A percentile compares a stretch with the other conserved stretches of the same genome.
Evolutionary conservation across 2,888 invertebrate genomes (phyloP).

Genomic region (Loripinus fragilis): DNA sequence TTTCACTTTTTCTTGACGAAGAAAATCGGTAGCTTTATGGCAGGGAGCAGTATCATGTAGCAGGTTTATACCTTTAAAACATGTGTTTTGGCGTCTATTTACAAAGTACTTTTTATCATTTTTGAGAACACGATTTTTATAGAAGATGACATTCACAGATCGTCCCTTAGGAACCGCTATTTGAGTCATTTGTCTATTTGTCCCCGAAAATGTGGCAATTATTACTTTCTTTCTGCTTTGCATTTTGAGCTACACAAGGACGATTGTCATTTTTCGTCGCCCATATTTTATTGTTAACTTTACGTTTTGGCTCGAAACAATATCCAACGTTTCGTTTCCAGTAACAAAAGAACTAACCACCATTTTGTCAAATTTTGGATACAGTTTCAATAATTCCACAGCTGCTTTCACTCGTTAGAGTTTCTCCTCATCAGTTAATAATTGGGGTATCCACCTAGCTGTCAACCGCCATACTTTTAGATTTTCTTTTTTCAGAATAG

Average conservation of each 20-base stretch:
- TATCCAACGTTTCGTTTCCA: slow-evolving; percentile 13
- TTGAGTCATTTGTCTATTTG: not conserved
- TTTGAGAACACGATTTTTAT: not conserved
- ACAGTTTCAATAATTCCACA: too few relatives aligned
- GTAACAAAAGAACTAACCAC: slow-evolving; percentile 10
- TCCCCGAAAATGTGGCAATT: not conserved
- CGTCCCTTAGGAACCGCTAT: not conserved
- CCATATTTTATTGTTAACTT: too few relatives aligned
- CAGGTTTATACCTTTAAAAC: not conserved
- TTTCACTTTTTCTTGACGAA: too few relatives aligned
- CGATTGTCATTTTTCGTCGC: not conserved
- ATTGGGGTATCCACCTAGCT: too few relatives aligned
- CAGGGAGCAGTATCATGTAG: slow-evolving; percentile 2
- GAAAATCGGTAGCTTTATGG: too few relatives aligned
- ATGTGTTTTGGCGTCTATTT: not conserved
- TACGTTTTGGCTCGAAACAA: not conserved
- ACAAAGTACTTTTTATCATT: not conserved
- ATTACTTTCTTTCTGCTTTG: slow-evolving; percentile 1
- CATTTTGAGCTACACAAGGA: not conserved
- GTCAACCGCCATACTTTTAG: too few relatives aligned
- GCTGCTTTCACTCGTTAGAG: too few relatives aligned
- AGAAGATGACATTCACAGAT: not conserved
- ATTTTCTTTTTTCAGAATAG: too few relatives aligned
- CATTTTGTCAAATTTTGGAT: too few relatives aligned
- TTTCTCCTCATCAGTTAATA: too few relatives aligned